Evolutionary conservation across 1,140 invertebrate genomes (phyloP).

Genomic region (Leptonema lineaticorne): DNA sequence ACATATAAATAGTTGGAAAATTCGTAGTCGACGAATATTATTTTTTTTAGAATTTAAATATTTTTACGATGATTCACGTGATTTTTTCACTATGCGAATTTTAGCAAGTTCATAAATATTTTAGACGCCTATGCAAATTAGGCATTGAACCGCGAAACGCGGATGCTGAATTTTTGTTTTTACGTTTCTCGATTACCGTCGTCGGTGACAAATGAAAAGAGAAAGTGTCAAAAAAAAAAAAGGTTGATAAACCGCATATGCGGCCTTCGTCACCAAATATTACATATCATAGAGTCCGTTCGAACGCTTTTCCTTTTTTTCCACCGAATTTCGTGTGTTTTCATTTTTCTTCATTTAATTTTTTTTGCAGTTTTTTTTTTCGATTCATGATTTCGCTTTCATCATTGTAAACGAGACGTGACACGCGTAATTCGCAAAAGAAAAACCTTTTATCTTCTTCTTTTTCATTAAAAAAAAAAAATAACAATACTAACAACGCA

Average conservation of each 20-base stretch:
- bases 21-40: no score
- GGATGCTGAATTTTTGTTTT: background rate
- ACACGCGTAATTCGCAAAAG: background rate
- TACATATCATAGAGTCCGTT: background rate
- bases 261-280: slow-evolving; percentile 1
- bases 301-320: background rate
- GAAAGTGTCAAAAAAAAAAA: slow-evolving; percentile 15
- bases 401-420: background rate
- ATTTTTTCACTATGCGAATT: background rate
- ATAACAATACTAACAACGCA: background rate
- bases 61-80: background rate
- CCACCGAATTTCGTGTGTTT: background rate
- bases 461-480: background rate
- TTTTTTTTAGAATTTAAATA: background rate
- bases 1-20: no score
- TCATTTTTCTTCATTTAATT: background rate
- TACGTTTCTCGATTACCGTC: background rate
- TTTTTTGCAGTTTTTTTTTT: background rate
- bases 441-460: background rate
- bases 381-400: slow-evolving; percentile 1
- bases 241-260: background rate
- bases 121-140: background rate
- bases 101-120: background rate
- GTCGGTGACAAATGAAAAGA: background rate
- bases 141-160: background rate